Base-by-base conservation (phyloP, 2,888 invertebrate species). In the Emesis furor region DNA sequence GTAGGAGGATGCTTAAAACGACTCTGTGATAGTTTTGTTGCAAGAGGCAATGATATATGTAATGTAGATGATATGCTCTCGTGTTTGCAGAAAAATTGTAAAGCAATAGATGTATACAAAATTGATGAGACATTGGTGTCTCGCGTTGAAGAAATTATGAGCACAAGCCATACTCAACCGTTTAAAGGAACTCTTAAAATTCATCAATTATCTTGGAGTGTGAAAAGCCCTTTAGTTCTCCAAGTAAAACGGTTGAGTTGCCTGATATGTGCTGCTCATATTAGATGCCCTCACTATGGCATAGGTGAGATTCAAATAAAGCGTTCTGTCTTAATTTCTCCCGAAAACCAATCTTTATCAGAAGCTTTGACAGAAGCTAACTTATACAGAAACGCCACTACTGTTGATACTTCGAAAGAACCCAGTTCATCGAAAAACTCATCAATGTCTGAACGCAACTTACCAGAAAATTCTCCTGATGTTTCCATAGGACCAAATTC, bases 51-150 rank as follows among this genome's bases (percentile, higher is more conserved):
- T n/a, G n/a, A 68, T 24, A 62, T 35, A 59, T 12, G 6, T 7
- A 76, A 35, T 79, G 71, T 55, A 35, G n/a, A 69, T 14, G 10
- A 71, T 73, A 65, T 35, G 51, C 51, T 51, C 14, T 51, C 14
- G 51, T 51, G 51, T 51, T 51, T 51, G 51, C 8, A 51, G 51
- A 51, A 51, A 51, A 51, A 51, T 17, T 24, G 24, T 24, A 10
- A 62, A 74, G 10, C 51, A 51, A 51, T 51, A 51, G 51, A 51
- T n/a, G n/a, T 51, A 51, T 51, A 12, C 51, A 51, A 12, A 51
- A 51, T 12, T 24, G 24, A 24, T 24, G 24, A 4, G 51, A 35
- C 35, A 35, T 35, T 35, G 35, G 6, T 35, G 4, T 35, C 35
- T 35, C 35, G 35, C 35, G 35, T 35, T 35, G 35, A 35, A 35